Base-by-base conservation (phyloP, 2,113 vertebrate genomes). In the Burhinus oedicnemus region DNA sequence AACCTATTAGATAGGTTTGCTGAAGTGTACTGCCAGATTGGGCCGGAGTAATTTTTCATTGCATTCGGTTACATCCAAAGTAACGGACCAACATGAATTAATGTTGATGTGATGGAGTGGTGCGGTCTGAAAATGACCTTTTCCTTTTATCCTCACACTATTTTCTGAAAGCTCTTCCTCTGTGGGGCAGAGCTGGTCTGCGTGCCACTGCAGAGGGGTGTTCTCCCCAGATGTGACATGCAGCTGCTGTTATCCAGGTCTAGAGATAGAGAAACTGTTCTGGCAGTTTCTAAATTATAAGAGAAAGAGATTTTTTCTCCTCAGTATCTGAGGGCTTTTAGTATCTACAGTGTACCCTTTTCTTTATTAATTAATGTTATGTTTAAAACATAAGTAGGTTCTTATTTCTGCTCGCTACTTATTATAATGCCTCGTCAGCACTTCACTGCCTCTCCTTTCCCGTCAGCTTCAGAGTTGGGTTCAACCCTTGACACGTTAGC, bases 321-420 rank as follows among this genome's bases (percentile, higher is more conserved):
- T 95, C 54, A 5, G 15, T 70, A 58, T 88, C 52, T n/a, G 55
- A 94, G 29, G 54, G 78, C 85, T 96, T 90, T 94, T 88, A 96
- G 75, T 77, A 80, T 65, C 82, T 60, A 86, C 88, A 85, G 52
- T 2, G 20, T 83, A 62, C 40, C 84, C 54, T 96, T 96, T 96
- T 83, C 93, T 95, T 96, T 96, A 97, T 95, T 97, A 97, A 96
- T 97, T 96, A 90, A 96, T 95, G 96, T 34, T 94, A 80, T 95
- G 85, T 96, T 96, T 96, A 96, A 97, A 96, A 90, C 79, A 80
- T 95, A 95, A 97, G 85, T 55, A 88, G 66, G 36, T 86, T 95
- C 85, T 92, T 92, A 91, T 95, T 97, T 94, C 95, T 96, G 74
- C 93, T 89, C 0, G 0, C 66, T 62, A 69, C 87, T 90, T 95